These are phyloP conservation scores for Drosophila tani DNA, from an alignment of 1,140 invertebrate genomes.

Conservation along the genomic window DNA sequence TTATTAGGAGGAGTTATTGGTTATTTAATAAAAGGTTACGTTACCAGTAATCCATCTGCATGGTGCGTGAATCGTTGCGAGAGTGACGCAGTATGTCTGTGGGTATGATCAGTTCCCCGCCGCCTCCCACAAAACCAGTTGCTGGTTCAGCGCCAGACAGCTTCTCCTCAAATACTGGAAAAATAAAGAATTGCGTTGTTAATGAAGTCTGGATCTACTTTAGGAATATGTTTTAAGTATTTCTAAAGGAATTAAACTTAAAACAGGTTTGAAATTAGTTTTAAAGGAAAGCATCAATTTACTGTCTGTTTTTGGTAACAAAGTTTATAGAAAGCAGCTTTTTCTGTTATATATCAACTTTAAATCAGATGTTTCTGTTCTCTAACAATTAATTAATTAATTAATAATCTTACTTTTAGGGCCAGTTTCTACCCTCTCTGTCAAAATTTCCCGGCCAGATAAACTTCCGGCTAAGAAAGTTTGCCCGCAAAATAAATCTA, in stretches of 20 bases:
- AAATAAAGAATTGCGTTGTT: neutral
- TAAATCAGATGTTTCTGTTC: neutral
- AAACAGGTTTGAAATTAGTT: neutral
- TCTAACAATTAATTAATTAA: no score
- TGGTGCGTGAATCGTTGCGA: conserved; percentile 87
- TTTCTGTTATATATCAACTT: neutral
- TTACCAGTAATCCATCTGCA: conserved; percentile 86
- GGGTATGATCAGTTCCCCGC: conserved; percentile 79
- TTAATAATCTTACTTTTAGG: no score
- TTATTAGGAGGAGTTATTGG: neutral
- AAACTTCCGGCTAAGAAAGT: no score
- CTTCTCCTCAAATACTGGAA: conserved; percentile 83
- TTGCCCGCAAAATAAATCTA: no score
- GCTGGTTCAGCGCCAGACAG: conserved; percentile 54
- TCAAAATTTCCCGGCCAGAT: no score
- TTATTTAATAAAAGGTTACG: neutral
- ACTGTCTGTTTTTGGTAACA: neutral
- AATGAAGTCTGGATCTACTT: neutral
- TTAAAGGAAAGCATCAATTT: no score
- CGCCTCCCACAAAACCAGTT: conserved; percentile 56
- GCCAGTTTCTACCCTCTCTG: no score
- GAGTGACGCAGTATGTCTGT: conserved; percentile 86
- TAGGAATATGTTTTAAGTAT: neutral
- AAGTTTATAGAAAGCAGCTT: neutral
- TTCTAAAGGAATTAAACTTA: neutral